Percentiles rank a stretch among this genome's conserved stretches.
Conservation (phyloP, 2,888 invertebrate species). For the Diaperis boleti region DNA sequence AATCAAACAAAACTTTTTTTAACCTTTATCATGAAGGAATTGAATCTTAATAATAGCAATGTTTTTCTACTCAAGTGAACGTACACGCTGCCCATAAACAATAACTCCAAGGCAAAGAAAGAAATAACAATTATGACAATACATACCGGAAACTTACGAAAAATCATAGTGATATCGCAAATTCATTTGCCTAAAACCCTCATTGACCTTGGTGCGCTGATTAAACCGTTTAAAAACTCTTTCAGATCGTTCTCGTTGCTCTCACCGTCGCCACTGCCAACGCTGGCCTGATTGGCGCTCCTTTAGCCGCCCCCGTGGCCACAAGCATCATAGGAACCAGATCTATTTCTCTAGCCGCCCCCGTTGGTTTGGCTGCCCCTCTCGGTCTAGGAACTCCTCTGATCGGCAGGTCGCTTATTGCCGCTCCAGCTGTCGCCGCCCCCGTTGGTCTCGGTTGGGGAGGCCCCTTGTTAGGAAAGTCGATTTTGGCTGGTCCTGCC, state of each 20-base stretch:
- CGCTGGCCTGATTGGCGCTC: slow-evolving; percentile 33
- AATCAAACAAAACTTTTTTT: not conserved
- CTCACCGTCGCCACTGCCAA: slow-evolving; percentile 22
- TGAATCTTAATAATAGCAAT: not conserved
- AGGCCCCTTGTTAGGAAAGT: slow-evolving; percentile 20
- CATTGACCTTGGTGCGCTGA: slow-evolving; percentile 18
- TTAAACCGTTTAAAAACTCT: not conserved
- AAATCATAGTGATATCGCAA: slow-evolving; percentile 14
- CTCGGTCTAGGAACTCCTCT: slow-evolving; percentile 15
- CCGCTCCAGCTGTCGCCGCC: slow-evolving; percentile 23
- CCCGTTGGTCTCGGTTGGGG: slow-evolving; percentile 21
- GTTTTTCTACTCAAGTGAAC: slow-evolving; percentile 17
- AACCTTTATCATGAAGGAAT: not conserved
- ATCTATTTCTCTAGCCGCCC: slow-evolving; percentile 2
- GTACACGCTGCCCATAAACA: slow-evolving; percentile 4
- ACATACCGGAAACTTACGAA: slow-evolving; percentile 23
- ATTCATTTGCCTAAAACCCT: slow-evolving; percentile 14
- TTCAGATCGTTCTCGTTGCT: slow-evolving; percentile 19
- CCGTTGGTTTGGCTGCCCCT: slow-evolving; percentile 10
- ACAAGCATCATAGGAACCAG: slow-evolving; percentile 7
- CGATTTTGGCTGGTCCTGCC: slow-evolving; percentile 16
- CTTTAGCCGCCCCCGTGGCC: slow-evolving; percentile 19
- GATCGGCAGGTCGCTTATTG: slow-evolving; percentile 16
- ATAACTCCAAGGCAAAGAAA: slow-evolving; percentile 18
- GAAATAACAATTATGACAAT: slow-evolving; percentile 22